These are phyloP conservation scores for Oncorhynchus masou DNA, from an alignment of 2,113 vertebrate genomes.

Conservation along the genomic window DNA sequence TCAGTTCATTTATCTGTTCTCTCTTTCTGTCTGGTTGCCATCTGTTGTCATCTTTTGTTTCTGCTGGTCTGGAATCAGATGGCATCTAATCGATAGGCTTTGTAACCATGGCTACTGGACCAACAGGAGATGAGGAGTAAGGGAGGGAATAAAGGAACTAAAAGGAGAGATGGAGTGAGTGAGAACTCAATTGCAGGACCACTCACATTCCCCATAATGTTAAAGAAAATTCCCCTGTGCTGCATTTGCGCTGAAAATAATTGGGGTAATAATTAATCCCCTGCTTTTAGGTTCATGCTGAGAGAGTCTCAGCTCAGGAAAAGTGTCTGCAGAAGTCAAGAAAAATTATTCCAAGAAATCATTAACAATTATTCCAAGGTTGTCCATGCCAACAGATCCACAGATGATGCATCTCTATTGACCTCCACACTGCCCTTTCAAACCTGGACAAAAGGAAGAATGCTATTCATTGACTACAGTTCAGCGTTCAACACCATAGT, in stretches of 20 bases:
- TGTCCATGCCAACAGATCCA: background rate
- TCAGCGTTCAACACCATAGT: too few species aligned
- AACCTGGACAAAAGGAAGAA: too few species aligned
- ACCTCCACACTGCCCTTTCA: too few species aligned
- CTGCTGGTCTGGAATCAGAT: slow-evolving; percentile 86
- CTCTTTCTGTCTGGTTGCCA: slow-evolving; percentile 81
- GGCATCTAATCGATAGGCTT: slow-evolving; percentile 87
- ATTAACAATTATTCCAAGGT: background rate
- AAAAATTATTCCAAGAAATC: background rate
- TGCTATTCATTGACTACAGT: too few species aligned
- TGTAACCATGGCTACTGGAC: slow-evolving; percentile 80
- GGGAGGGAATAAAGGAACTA: background rate
- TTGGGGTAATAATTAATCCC: background rate
- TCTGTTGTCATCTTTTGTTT: slow-evolving; percentile 81
- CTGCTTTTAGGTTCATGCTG: background rate
- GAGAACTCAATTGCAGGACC: background rate
- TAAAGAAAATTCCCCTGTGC: background rate
- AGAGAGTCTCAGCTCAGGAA: background rate
- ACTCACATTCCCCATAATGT: background rate
- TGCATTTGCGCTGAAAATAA: background rate
- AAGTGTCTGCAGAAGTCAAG: background rate
- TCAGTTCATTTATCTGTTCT: slow-evolving; percentile 32
- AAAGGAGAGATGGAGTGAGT: background rate
- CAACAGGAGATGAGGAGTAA: background rate
- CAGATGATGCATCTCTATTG: too few species aligned